Evolutionary conservation across 2,113 vertebrate species (phyloP).

Genomic region (Cochlearius cochlearius): DNA sequence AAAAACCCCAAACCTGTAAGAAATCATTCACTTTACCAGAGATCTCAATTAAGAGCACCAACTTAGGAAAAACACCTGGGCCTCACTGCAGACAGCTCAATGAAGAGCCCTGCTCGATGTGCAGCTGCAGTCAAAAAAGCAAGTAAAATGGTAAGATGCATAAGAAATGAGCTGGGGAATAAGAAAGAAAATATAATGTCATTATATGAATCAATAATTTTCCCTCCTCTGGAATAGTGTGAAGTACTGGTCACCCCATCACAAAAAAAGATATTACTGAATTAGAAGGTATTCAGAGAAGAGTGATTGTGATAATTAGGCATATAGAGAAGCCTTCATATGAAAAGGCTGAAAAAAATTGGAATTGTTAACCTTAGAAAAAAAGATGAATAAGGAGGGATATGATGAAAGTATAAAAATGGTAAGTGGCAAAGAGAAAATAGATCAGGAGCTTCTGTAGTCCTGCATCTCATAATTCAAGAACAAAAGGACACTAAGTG

Average conservation of each 20-base stretch:
- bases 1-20: not conserved
- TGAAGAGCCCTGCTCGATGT: not conserved
- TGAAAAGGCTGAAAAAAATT: conserved; percentile 4
- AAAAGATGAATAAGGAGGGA: conserved; percentile 14
- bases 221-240: not conserved
- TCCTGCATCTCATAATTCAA: conserved; percentile 27
- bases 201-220: conserved; percentile 33
- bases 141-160: not conserved
- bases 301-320: conserved; percentile 37
- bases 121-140: not conserved
- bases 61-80: not conserved
- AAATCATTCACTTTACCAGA: not conserved
- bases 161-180: not conserved
- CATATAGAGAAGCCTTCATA: not conserved
- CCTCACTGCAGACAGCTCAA: not conserved
- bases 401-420: conserved; percentile 39
- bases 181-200: conserved; percentile 27
- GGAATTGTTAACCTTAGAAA: conserved; percentile 18
- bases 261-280: conserved; percentile 31
- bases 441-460: conserved; percentile 46
- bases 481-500: conserved; percentile 56
- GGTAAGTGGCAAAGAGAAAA: conserved; percentile 41
- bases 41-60: not conserved
- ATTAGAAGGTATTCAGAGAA: conserved; percentile 50
- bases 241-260: not conserved